Conservation (phyloP, 2,888 invertebrate species). For the Lomographa bimaculata region DNA sequence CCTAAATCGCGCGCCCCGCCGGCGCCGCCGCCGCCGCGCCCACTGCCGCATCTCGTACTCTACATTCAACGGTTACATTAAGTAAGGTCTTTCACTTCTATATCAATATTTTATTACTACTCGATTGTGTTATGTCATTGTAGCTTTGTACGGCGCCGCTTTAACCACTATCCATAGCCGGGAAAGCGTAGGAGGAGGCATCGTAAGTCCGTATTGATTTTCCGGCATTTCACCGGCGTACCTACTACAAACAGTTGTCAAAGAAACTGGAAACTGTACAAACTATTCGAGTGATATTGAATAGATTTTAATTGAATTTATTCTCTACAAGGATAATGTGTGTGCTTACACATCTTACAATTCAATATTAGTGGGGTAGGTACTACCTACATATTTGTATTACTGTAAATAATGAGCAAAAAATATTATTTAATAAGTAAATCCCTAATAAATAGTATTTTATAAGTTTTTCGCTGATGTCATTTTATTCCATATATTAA, state of each 20-base stretch:
- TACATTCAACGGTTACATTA: slow-evolving; percentile 1
- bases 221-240: slow-evolving; percentile 2
- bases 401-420: too few relatives aligned
- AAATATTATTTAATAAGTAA: too few relatives aligned
- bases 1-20: slow-evolving; percentile 59
- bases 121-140: not conserved
- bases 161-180: not conserved
- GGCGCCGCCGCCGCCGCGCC: slow-evolving; percentile 35
- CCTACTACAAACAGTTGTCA: not conserved
- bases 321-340: too few relatives aligned
- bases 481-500: too few relatives aligned
- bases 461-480: too few relatives aligned
- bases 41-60: slow-evolving; percentile 24
- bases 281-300: too few relatives aligned
- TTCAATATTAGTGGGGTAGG: too few relatives aligned
- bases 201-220: slow-evolving; percentile 15
- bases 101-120: not conserved
- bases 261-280: not conserved
- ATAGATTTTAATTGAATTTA: too few relatives aligned
- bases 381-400: too few relatives aligned
- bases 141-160: not conserved
- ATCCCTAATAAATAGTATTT: too few relatives aligned
- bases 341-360: too few relatives aligned
- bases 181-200: not conserved
- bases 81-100: slow-evolving; percentile 3